Evolutionary conservation across 2,113 vertebrate genomes (phyloP).

Genomic region (Ifrita kowaldi): DNA sequence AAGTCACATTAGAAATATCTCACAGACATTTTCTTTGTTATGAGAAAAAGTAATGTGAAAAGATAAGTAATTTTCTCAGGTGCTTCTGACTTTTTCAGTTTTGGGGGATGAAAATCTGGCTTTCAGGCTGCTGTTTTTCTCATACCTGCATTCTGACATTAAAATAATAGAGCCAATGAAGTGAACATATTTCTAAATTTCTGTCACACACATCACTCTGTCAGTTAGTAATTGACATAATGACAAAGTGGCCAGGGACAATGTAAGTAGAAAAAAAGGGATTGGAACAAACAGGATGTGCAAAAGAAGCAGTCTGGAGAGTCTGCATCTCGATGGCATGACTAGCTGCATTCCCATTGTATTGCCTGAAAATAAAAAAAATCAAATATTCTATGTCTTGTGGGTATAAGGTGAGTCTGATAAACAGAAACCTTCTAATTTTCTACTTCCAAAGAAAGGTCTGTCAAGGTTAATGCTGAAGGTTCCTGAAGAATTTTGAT

Average conservation of each 20-base stretch:
- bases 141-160: background rate
- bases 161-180: background rate
- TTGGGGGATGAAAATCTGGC: background rate
- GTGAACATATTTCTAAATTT: conserved; percentile 6
- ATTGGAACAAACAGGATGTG: background rate
- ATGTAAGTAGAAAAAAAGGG: background rate
- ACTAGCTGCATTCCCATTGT: background rate
- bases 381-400: background rate
- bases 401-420: conserved; percentile 30
- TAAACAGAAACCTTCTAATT: conserved; percentile 54
- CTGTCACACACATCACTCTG: background rate
- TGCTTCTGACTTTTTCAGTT: background rate
- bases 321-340: background rate
- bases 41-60: background rate
- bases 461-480: conserved; percentile 42
- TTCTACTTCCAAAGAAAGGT: conserved; percentile 43
- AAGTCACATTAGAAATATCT: background rate
- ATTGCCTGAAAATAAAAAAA: background rate
- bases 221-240: conserved; percentile 20
- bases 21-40: background rate
- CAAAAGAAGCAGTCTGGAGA: background rate
- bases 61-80: background rate
- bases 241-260: conserved; percentile 27
- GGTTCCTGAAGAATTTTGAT: conserved; percentile 27
- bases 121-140: background rate